phyloP scores from a whole-genome alignment of 1,140 invertebrate genomes.

The Asbolus verrucosus region DNA sequence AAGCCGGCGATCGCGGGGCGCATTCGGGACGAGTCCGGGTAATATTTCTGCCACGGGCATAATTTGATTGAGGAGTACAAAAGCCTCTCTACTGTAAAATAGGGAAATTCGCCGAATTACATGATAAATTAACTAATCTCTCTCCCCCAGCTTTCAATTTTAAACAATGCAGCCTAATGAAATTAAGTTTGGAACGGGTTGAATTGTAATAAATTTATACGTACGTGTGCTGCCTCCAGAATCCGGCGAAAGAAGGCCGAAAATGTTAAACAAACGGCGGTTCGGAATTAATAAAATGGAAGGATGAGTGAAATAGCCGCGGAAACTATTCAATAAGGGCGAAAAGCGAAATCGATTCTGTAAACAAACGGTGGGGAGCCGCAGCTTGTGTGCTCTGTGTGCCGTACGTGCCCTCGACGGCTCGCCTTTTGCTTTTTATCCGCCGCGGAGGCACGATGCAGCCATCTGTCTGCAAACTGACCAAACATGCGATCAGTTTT shows the following conservation, averaged over 20 bases:
- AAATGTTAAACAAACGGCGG: slow-evolving; percentile 55
- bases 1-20: too few species aligned
- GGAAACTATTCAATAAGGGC: slow-evolving; percentile 50
- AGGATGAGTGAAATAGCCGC: slow-evolving; percentile 46
- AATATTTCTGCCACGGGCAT: slow-evolving; percentile 59
- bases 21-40: slow-evolving; percentile 50
- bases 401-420: slow-evolving; percentile 19
- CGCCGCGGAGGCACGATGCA: slow-evolving; percentile 49
- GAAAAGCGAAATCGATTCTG: slow-evolving; percentile 49
- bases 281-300: slow-evolving; percentile 53
- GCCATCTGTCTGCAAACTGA: slow-evolving; percentile 57
- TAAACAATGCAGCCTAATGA: slow-evolving; percentile 65
- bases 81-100: slow-evolving; percentile 58
- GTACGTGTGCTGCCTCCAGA: slow-evolving; percentile 61
- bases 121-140: slow-evolving; percentile 65
- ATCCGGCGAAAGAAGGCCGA: slow-evolving; percentile 56
- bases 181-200: slow-evolving; percentile 65
- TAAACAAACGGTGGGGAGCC: slow-evolving; percentile 47
- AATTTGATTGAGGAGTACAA: slow-evolving; percentile 57
- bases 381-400: slow-evolving; percentile 28
- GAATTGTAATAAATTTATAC: slow-evolving; percentile 65
- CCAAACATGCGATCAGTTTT: slow-evolving; percentile 53
- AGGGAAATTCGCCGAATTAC: slow-evolving; percentile 62
- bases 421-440: slow-evolving; percentile 32
- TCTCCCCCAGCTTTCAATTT: slow-evolving; percentile 62